Conservation (phyloP, 2,888 invertebrate species). For the Gryllus longicercus region DNA sequence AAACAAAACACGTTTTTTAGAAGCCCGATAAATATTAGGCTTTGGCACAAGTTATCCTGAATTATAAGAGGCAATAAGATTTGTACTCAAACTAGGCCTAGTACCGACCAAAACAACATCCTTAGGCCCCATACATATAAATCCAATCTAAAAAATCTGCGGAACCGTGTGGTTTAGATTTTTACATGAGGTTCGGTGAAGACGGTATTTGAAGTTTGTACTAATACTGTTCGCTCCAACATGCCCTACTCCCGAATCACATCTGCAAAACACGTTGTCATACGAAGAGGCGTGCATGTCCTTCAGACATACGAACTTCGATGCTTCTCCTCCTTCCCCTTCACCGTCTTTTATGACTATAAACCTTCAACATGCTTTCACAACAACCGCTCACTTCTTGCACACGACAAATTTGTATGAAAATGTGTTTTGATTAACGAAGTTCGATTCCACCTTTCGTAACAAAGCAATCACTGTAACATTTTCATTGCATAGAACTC, state of each 20-base stretch:
- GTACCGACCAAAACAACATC: conserved; percentile 12
- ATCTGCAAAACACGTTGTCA: conserved; percentile 6
- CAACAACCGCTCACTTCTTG: conserved; percentile 3
- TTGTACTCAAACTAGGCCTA: conserved; percentile 31
- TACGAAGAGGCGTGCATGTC: not conserved
- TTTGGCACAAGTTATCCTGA: conserved; percentile 28
- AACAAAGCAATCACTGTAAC: conserved; percentile 26
- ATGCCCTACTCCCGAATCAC: not conserved
- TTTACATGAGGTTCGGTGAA: not conserved
- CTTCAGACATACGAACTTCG: not conserved
- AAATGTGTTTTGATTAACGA: not conserved
- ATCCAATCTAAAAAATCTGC: not conserved
- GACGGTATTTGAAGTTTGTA: conserved; percentile 1
- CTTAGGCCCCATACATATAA: not conserved
- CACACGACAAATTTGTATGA: not conserved
- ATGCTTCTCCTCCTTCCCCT: not conserved
- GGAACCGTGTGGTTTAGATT: not conserved
- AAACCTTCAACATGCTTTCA: not conserved
- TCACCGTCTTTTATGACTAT: no score
- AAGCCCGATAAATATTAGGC: conserved; percentile 19
- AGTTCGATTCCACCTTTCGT: conserved; percentile 2
- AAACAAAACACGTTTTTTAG: not conserved
- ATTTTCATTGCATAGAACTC: conserved; percentile 23
- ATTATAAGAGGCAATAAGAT: conserved; percentile 28
- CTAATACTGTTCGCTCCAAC: conserved; percentile 9